Base-by-base conservation (phyloP, 2,113 vertebrate species). In the Cardinalis cardinalis region DNA sequence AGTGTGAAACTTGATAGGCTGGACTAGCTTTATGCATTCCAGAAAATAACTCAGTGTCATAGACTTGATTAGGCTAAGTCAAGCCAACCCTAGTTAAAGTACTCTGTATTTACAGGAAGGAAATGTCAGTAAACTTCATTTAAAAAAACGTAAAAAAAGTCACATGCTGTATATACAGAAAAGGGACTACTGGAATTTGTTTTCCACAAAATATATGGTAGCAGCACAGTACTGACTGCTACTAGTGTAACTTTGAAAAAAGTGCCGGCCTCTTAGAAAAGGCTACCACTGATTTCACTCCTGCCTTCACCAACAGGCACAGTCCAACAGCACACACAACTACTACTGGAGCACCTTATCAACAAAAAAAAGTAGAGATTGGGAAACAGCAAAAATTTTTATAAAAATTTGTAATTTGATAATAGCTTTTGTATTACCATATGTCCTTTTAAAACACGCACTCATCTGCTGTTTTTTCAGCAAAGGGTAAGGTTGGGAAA, bases 301-400 rank as follows among this genome's bases (percentile, higher is more conserved):
- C 44, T 73, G 19, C 53, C 31, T n/a, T 51, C 40, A 72, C 26
- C 23, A 81, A 31, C 16, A 75, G 56, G 56, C 16, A 26, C 20
- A 88, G 53, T 12, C 19, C 63, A 68, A 3, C 2, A 13, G 44
- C 63, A 85, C 14, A 83, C 12, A 68, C 6, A 12, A 16, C 49
- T 51, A 16, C 49, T 51, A 51, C 12, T 21, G 15, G 10, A 81
- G 38, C 34, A 81, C 12, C 34, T 76, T 12, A 51, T 41, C 51
- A 65, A 29, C 14, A 77, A 58, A 58, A 85, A 17, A 5, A 56
- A 61, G 32, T 0, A 59, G 31, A 21, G 26, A 70, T 65, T 49
- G 1, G 0, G 19, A 61, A 83, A 80, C 0, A 56, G 38, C 20
- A 76, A 31, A 25, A 16, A 2, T 3, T 6, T 28, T 51, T 15